These are phyloP conservation scores for Mionectes olivaceus DNA, from an alignment of 2,797 vertebrate species.

Conservation along the genomic window DNA sequence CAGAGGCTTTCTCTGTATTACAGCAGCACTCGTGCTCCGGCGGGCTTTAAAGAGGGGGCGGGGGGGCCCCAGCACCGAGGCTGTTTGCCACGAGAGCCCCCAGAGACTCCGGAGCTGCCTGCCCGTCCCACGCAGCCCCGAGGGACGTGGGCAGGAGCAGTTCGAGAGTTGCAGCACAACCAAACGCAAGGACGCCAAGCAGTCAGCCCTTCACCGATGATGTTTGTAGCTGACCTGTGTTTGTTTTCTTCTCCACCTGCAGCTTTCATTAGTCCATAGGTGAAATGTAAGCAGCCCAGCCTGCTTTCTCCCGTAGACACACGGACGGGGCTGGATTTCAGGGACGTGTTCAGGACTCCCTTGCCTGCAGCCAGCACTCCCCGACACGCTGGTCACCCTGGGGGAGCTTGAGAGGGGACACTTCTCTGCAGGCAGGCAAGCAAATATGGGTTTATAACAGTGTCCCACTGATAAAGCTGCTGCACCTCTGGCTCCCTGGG, in stretches of 20 bases:
- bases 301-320: background rate
- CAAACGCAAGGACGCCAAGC: rapidly evolving
- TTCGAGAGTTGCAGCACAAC: rapidly evolving
- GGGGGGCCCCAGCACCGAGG: background rate
- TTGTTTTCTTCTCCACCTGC: background rate
- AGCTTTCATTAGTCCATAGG: background rate
- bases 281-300: background rate
- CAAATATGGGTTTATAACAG: rapidly evolving
- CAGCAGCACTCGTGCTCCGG: background rate
- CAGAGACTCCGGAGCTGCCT: background rate
- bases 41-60: background rate
- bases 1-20: slow-evolving; percentile 3
- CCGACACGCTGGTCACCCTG: too few relatives aligned
- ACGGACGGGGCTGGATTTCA: rapidly evolving
- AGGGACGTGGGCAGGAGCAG: rapidly evolving
- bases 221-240: background rate
- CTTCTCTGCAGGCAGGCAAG: background rate
- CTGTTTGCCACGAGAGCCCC: background rate
- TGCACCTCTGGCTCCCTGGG: background rate
- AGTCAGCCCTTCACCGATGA: background rate
- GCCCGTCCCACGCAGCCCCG: background rate
- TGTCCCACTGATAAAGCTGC: background rate
- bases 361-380: background rate
- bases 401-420: background rate
- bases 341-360: background rate